Conservation (phyloP, 1,140 invertebrate genomes). For the Scaptomyza hsui region DNA sequence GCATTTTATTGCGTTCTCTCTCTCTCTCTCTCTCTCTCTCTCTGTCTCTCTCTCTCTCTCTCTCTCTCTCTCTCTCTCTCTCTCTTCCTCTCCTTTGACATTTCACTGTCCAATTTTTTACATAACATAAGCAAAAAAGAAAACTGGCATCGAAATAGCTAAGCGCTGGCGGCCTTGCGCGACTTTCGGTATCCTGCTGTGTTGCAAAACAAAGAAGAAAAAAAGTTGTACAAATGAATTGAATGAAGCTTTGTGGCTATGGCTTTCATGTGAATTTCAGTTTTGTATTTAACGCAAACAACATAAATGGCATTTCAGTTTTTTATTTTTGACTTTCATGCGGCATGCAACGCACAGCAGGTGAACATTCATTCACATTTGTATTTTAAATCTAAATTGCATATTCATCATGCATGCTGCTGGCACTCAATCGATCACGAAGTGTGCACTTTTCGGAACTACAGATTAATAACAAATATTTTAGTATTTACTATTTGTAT, state of each 20-base stretch:
- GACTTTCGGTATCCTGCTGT: slow-evolving; percentile 28
- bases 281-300: slow-evolving; percentile 24
- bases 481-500: too few relatives aligned
- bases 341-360: background rate
- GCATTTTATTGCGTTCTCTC: slow-evolving; percentile 73
- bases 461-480: too few relatives aligned
- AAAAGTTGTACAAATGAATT: slow-evolving; percentile 42
- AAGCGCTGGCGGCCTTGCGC: slow-evolving; percentile 33
- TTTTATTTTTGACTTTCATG: background rate
- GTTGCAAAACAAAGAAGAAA: slow-evolving; percentile 45
- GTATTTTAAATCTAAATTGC: slow-evolving; percentile 11
- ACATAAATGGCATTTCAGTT: slow-evolving; percentile 12
- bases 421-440: background rate
- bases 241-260: background rate
- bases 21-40: background rate
- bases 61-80: background rate
- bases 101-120: slow-evolving; percentile 45
- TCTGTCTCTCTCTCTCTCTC: background rate
- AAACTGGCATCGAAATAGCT: slow-evolving; percentile 46
- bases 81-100: slow-evolving; percentile 23
- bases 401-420: slow-evolving; percentile 12
- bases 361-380: slow-evolving; percentile 13
- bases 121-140: slow-evolving; percentile 14
- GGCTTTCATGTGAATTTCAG: slow-evolving; percentile 22
- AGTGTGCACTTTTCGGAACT: background rate